Base-by-base conservation (phyloP, 2,797 vertebrate genomes). In the Ctenopoma kingsleyae region DNA sequence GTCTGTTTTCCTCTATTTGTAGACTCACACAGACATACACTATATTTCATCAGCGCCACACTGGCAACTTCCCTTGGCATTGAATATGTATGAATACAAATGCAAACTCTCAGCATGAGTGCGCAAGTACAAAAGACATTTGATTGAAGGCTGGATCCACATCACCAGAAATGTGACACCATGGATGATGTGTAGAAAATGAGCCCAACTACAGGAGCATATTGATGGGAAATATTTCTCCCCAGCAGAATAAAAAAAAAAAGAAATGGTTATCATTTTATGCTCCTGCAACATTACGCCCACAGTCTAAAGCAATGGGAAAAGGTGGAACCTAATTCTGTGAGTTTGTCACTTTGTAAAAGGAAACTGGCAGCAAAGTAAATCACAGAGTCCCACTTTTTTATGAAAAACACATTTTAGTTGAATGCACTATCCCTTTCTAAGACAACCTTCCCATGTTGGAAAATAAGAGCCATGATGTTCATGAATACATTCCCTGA, bases 71-170 rank as follows among this genome's bases (percentile, higher is more conserved):
- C 16, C 20, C 65, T 74, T 70, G 66, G 65, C 82, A 70, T 69
- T 85, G 83, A 78, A 84, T 87, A 87, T 82, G 83, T 77, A 87
- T 86, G 82, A 87, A 78, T 63, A 76, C 82, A 83, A 87, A 89
- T 80, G 83, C 68, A 76, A 77, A 83, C 76, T 80, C 74, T 81
- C 85, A 75, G 79, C 79, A 74, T 80, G 80, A 82, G 50, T 62
- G 82, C 64, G 1, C 71, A 30, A 67, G 50, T 57, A 87, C 81
- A 85, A 77, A 88, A 74, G 56, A 71, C 59, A 49, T 84, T 85
- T 87, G 83, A 86, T 76, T 82, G 83, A 83, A 89, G 72, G 79
- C 55, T 46, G 72, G 52, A 47, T 73, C 58, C 64, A 76, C 73
- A 75, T 74, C 67, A 55, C 50, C 58, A 57, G 71, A 61, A 71